Conservation (phyloP, 2,797 vertebrate genomes). For the Kryptolebias ocellatus region DNA sequence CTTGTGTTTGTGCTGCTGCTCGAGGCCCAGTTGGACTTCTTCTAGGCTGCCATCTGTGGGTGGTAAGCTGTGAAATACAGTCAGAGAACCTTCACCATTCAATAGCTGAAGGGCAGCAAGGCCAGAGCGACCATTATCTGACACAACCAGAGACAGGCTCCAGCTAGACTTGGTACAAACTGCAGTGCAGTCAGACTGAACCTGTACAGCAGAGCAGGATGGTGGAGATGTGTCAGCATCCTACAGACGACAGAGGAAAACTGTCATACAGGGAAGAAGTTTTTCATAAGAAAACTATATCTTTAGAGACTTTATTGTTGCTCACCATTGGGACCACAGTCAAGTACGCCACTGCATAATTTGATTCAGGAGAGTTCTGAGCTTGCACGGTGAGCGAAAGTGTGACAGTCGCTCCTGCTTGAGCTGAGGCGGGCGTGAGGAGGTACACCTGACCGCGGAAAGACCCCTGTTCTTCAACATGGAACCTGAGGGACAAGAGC, state of each 20-base stretch:
- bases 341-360: slow-evolving; percentile 81
- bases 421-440: slow-evolving; percentile 71
- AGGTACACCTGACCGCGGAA: slow-evolving; percentile 76
- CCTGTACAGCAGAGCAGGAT: slow-evolving; percentile 63
- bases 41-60: slow-evolving; percentile 19
- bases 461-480: slow-evolving; percentile 65
- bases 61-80: slow-evolving; percentile 53
- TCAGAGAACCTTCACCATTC: slow-evolving; percentile 71
- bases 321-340: slow-evolving; percentile 77
- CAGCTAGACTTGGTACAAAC: slow-evolving; percentile 72
- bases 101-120: slow-evolving; percentile 77
- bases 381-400: slow-evolving; percentile 79
- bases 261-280: not conserved
- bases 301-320: not conserved
- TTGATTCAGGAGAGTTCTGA: slow-evolving; percentile 69
- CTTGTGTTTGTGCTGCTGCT: slow-evolving; percentile 21
- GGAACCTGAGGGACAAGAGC: slow-evolving; percentile 54
- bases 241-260: slow-evolving; percentile 45
- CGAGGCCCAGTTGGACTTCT: not conserved
- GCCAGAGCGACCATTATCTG: slow-evolving; percentile 78
- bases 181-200: slow-evolving; percentile 61
- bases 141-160: slow-evolving; percentile 71
- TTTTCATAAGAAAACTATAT: not conserved
- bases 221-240: slow-evolving; percentile 75
- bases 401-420: slow-evolving; percentile 70